Evolutionary conservation across 2,888 invertebrate species (phyloP).

Genomic region (Apamea anceps): DNA sequence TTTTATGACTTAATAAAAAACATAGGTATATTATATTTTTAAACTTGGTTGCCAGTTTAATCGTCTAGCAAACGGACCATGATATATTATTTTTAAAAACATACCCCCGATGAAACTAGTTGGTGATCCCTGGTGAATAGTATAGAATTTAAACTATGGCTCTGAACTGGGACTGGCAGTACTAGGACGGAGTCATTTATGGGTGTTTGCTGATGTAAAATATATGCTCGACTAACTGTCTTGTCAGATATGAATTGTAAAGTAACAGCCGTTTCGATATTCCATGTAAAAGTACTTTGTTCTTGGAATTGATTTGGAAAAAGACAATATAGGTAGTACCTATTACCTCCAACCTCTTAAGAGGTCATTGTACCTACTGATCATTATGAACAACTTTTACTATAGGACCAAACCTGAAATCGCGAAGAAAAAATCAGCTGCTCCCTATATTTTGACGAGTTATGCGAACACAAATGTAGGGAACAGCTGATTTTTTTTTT

Average conservation of each 20-base stretch:
- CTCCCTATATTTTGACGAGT: no score
- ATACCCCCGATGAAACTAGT: background rate
- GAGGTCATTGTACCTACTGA: no score
- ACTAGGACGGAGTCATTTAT: conserved; percentile 47
- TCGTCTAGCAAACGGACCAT: background rate
- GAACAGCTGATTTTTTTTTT: no score
- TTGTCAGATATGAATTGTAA: conserved; percentile 48
- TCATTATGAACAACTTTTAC: no score
- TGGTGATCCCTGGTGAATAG: conserved; percentile 11
- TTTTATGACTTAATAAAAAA: no score
- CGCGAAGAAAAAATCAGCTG: no score
- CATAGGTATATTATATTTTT: no score
- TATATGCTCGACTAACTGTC: conserved; percentile 50
- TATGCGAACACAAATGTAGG: no score
- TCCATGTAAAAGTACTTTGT: background rate
- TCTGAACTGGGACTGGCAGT: conserved; percentile 36
- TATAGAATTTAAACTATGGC: conserved; percentile 51
- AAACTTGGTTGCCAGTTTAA: background rate
- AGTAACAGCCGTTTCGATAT: conserved; percentile 20
- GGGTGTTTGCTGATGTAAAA: conserved; percentile 43
- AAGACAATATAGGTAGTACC: no score
- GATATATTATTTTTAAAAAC: background rate
- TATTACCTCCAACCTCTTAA: no score
- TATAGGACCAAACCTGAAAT: no score
- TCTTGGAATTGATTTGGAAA: background rate